A percentile compares a stretch with the other conserved stretches of the same genome.
Evolutionary conservation across 2,888 invertebrate species (phyloP).

Genomic region (Torymus auratus): DNA sequence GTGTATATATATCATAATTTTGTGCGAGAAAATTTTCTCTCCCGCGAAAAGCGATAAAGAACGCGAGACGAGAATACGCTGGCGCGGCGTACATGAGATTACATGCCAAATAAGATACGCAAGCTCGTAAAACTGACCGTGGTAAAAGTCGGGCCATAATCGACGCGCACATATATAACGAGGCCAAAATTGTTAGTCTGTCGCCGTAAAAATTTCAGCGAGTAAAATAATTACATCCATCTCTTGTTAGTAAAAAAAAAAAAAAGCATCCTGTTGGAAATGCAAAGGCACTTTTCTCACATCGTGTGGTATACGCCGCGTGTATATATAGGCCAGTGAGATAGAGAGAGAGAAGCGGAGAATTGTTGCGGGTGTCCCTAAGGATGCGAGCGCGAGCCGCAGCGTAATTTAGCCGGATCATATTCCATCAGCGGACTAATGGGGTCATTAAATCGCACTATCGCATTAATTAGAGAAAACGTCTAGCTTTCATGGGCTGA

Average conservation of each 20-base stretch:
- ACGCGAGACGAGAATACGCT: background rate
- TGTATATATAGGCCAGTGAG: background rate
- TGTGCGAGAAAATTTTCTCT: constrained; percentile 6
- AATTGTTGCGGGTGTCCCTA: constrained; percentile 18
- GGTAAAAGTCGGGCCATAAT: too few relatives aligned
- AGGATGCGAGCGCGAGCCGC: constrained; percentile 18
- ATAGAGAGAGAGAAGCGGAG: background rate
- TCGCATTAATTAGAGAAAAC: constrained; percentile 55
- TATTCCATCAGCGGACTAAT: constrained; percentile 56
- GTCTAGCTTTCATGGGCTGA: constrained; percentile 39
- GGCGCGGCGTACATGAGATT: background rate
- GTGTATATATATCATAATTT: too few relatives aligned
- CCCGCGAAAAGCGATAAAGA: constrained; percentile 13
- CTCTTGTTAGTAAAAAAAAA: too few relatives aligned
- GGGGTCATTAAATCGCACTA: constrained; percentile 51
- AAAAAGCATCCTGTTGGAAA: too few relatives aligned
- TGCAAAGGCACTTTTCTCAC: too few relatives aligned
- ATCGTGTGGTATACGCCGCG: too few relatives aligned
- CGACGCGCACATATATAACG: too few relatives aligned
- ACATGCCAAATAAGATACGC: background rate
- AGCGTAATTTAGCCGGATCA: constrained; percentile 50
- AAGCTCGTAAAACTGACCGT: constrained; percentile 17
- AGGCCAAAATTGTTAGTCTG: too few relatives aligned
- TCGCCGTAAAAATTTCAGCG: too few relatives aligned
- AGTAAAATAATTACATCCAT: too few relatives aligned